Base-by-base conservation (phyloP, 2,888 invertebrate genomes). In the Lasioglossum calceatum region DNA sequence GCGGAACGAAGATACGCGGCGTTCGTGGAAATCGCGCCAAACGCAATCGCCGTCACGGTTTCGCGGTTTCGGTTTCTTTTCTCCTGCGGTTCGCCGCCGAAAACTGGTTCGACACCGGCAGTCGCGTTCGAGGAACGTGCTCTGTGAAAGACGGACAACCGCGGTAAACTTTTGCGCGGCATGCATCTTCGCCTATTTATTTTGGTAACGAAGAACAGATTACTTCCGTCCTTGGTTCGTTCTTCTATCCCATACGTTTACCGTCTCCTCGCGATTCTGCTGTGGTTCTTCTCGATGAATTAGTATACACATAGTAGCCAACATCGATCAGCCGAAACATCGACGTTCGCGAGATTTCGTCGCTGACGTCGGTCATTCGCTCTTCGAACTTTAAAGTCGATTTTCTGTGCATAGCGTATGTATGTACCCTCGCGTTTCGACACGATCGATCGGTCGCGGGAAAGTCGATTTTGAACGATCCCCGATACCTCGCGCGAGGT, bases 171-270 rank as follows among this genome's bases (percentile, higher is more conserved):
- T 27, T 39, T 27, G 36, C 27, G 72, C 3, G n/a, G 44, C 44
- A n/a, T 39, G 19, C 32, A 23, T 42, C 47, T 23, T 42, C 12
- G 58, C n/a, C 16, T 76, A 78, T 86, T 82, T 87, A 82, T 77
- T 77, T 82, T 71, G n/a, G 54, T 74, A 36, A 77, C 77, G 70
- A 54, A 77, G 71, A 47, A 75, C 14, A 61, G 80, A 80, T 83
- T 87, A 83, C 81, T 87, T 82, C 76, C 44, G 77, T 50, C 77
- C 74, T 72, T 47, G 47, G 79, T 87, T 58, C 77, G 78, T 80
- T 87, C 79, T 80, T 87, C 71, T 50, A 47, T n/a, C 54, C 58
- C 58, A 32, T 67, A 61, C 61, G 79, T 82, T 77, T 54, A 71
- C 74, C 4, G 23, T 42, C 47, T 36, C 72, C 36, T 39, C 54